Conservation (phyloP, 2,797 vertebrate species). For the Xerus rutilus region DNA sequence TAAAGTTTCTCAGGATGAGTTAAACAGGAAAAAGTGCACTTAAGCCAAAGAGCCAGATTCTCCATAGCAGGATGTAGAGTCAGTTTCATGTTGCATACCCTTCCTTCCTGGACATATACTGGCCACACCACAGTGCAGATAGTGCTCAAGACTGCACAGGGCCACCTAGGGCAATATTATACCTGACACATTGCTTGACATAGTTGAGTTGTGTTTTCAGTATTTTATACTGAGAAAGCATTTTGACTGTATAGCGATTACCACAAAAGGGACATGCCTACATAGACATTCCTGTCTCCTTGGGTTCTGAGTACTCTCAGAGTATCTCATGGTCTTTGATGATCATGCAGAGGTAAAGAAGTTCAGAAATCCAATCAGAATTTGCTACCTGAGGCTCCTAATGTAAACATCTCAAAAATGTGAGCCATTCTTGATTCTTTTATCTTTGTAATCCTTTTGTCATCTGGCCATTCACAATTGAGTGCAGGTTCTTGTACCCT, state of each 20-base stretch:
- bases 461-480: background rate
- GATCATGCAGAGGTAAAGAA: background rate
- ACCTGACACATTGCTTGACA: background rate
- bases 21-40: background rate
- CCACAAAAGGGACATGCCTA: background rate
- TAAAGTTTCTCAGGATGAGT: background rate
- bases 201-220: background rate
- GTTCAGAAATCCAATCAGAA: background rate
- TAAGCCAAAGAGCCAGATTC: background rate
- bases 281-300: background rate
- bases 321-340: background rate
- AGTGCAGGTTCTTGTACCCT: background rate
- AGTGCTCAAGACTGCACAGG: background rate
- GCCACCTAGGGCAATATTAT: background rate
- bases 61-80: background rate
- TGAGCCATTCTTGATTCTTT: background rate
- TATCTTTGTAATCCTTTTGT: background rate
- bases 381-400: background rate
- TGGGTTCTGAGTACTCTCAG: background rate
- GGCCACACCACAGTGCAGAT: background rate
- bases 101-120: background rate
- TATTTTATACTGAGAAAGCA: background rate
- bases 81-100: background rate
- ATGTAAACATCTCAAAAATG: background rate
- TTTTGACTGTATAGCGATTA: background rate